Base-by-base conservation (phyloP, 2,797 vertebrate genomes). In the Ctenopoma kingsleyae region DNA sequence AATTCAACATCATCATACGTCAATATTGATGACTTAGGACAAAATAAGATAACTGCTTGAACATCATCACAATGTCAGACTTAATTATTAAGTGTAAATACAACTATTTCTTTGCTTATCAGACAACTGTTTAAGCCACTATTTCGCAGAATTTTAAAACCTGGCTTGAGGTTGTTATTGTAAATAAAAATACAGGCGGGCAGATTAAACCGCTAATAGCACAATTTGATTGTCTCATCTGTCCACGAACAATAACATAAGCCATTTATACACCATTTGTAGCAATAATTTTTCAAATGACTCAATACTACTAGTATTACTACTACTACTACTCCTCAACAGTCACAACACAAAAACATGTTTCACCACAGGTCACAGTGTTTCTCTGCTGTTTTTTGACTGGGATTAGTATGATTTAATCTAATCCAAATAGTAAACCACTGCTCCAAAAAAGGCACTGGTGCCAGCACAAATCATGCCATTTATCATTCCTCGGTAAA, bases 401-500 rank as follows among this genome's bases (percentile, higher is more conserved):
- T 51, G 55, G 67, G 63, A 67, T 81, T 74, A 64, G 55, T 36
- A 59, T 66, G 64, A 81, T 82, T 85, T 77, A 74, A 58, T 74
- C 48, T 66, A 75, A 83, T 81, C 87, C 80, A 87, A 85, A 87
- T 81, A 83, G 67, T 75, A 74, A 81, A 73, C 27, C 75, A 7
- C 53, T 1, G 58, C 80, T 89, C 81, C 87, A 87, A 89, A 82
- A 81, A 87, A 87, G 89, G 78, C 84, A 82, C 20, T 3, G 57
- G 64, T 79, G 82, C 85, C 83, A 81, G 71, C 53, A 8, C 69
- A 82, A 84, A 90, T 85, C 66, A 53, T 38, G 52, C 82, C 72
- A 78, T 90, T 89, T 82, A 88, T 90, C 87, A 89, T 87, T 86
- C 86, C 85, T 72, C 67, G 19, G 76, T 83, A 87, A 91, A 90